Base-by-base conservation (phyloP, 2,113 vertebrate species). In the Apodemus speciosus region DNA sequence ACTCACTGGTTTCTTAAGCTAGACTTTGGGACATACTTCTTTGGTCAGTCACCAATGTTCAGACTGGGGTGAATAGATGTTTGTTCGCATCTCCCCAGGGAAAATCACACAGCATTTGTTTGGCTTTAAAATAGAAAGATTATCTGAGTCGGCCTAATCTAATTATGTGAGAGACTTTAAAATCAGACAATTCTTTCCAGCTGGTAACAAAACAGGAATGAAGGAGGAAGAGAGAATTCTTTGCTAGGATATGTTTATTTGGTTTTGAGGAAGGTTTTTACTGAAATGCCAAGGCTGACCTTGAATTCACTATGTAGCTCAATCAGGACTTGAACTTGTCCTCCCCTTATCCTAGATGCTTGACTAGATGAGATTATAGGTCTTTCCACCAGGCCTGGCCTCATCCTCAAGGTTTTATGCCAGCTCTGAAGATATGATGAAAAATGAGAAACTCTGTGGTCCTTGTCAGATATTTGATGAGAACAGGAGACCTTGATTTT, bases 21-120 rank as follows among this genome's bases (percentile, higher is more conserved):
- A 66, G 81, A 85, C 60, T 66, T 85, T 46, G 60, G 40, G 35
- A 66, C 60, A 85, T 85, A 85, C 46, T 84, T 84, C 81, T 85
- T 66, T 46, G 60, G 81, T 23, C 60, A 85, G 60, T 66, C 81
- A 66, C 35, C 60, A 66, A 21, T 35, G 60, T 66, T 62, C 60
- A 66, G 60, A 46, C 60, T 85, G 27, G 60, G 40, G 60, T 66
- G 30, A 66, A 35, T 21, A 85, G 60, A 66, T 85, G 60, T 66
- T 85, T 49, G 81, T 66, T 46, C 40, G 21, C 46, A 30, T 35
- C 60, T 85, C 60, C 16, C 18, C 18, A 66, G 60, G 30, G 60
- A 66, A 35, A 85, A 66, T 66, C 43, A 66, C 79, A 84, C 81
- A 46, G 40, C 60, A 66, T 66, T 35, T 85, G 46, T 18, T 49